These are phyloP conservation scores for Cochlearius cochlearius DNA, from an alignment of 2,113 vertebrate genomes.

Conservation along the genomic window DNA sequence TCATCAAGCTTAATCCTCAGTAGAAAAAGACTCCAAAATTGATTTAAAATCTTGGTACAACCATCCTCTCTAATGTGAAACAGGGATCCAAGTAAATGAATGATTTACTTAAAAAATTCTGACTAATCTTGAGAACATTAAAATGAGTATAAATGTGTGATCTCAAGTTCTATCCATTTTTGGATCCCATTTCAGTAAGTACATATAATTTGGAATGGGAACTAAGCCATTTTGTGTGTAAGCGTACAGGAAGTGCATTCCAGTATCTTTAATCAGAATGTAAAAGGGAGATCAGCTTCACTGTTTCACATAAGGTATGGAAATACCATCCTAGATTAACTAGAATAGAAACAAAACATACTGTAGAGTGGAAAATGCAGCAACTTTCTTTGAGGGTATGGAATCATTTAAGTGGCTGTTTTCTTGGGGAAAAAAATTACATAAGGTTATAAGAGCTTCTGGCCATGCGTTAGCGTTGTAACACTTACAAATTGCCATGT, in stretches of 20 bases:
- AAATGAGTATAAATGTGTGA: constrained; percentile 71
- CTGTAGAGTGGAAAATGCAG: not conserved
- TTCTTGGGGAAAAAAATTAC: not conserved
- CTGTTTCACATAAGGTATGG: not conserved
- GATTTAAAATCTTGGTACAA: constrained; percentile 66
- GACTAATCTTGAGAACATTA: constrained; percentile 72
- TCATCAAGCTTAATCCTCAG: constrained; percentile 56
- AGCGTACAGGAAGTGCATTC: not conserved
- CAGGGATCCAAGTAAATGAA: constrained; percentile 70
- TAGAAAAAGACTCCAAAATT: constrained; percentile 54
- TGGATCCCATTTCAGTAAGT: constrained; percentile 25
- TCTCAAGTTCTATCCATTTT: constrained; percentile 69
- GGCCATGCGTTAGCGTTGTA: not conserved
- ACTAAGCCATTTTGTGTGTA: not conserved
- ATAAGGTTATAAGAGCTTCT: not conserved
- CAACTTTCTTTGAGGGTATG: not conserved
- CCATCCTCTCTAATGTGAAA: constrained; percentile 65
- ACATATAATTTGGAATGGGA: constrained; percentile 21
- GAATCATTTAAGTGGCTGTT: not conserved
- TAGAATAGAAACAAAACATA: not conserved
- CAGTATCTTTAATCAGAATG: not conserved
- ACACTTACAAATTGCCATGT: not conserved
- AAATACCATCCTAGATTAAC: not conserved
- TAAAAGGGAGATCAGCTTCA: not conserved
- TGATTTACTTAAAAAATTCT: constrained; percentile 74